Conservation (phyloP, 2,888 invertebrate genomes). For the Hydroisotoma schaefferi region DNA sequence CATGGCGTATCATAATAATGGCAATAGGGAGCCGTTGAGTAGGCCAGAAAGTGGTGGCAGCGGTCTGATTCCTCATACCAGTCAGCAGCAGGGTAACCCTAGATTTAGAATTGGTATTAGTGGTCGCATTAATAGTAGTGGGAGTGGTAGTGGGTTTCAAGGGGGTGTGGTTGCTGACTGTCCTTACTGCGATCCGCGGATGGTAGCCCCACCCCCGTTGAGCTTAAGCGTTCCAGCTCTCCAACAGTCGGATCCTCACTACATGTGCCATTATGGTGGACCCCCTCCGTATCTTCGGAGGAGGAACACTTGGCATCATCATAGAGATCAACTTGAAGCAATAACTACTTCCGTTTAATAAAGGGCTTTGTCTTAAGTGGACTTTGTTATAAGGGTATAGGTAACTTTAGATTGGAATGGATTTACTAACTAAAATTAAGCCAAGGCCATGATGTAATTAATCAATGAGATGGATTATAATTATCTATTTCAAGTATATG, state of each 20-base stretch:
- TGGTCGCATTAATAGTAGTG: neutral
- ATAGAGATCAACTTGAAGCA: conserved; percentile 42
- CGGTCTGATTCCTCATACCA: neutral
- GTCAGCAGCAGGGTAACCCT: too few relatives aligned
- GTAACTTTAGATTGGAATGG: neutral
- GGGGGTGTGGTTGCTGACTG: conserved; percentile 28
- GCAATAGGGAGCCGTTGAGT: neutral
- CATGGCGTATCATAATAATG: neutral
- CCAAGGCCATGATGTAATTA: too few relatives aligned
- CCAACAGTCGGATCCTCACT: conserved; percentile 28
- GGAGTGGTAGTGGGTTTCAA: neutral
- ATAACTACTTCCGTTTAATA: conserved; percentile 44
- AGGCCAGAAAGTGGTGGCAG: neutral
- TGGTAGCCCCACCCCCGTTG: conserved; percentile 26
- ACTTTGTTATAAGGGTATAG: neutral
- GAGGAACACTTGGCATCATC: conserved; percentile 44
- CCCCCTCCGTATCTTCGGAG: conserved; percentile 10
- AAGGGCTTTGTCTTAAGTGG: neutral
- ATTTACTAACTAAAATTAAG: too few relatives aligned
- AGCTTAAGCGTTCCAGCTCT: conserved; percentile 41
- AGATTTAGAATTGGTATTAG: too few relatives aligned
- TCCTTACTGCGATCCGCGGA: conserved; percentile 42
- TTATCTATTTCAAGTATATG: too few relatives aligned
- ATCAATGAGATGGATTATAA: too few relatives aligned
- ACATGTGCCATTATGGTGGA: conserved; percentile 17